Percentiles rank a stretch among this genome's conserved stretches.
Evolutionary conservation across 2,888 invertebrate species (phyloP).

Genomic region (Allophyes oxyacanthae): DNA sequence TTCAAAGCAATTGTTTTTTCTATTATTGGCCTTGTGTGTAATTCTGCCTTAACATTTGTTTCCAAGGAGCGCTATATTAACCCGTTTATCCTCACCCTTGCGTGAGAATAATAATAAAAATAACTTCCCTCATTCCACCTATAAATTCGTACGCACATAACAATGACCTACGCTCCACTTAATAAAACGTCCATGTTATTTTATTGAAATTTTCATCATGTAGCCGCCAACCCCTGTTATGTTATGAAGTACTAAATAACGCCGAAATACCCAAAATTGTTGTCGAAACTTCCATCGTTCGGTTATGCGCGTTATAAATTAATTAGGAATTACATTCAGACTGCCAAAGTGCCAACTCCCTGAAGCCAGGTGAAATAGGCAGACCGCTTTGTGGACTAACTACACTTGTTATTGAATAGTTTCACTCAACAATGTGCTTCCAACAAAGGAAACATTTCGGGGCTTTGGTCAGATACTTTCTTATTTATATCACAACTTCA

Average conservation of each 20-base stretch:
- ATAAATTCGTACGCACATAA: constrained; percentile 33
- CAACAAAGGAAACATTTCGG: constrained; percentile 61
- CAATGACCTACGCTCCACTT: constrained; percentile 33
- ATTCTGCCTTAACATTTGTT: too few species aligned
- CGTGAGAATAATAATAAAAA: constrained; percentile 47
- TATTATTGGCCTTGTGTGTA: too few species aligned
- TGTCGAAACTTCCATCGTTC: constrained; percentile 56
- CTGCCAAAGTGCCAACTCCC: constrained; percentile 49
- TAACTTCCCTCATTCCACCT: constrained; percentile 29
- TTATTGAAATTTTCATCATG: constrained; percentile 41
- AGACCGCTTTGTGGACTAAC: constrained; percentile 53
- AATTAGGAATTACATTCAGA: constrained; percentile 69
- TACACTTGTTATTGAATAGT: constrained; percentile 73
- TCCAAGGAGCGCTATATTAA: too few species aligned
- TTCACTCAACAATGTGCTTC: constrained; percentile 66
- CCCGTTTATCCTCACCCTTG: constrained; percentile 17
- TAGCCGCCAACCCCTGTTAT: constrained; percentile 29
- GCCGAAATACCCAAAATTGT: constrained; percentile 54
- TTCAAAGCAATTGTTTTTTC: background rate
- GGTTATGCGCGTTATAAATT: constrained; percentile 68
- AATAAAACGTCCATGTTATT: constrained; percentile 37
- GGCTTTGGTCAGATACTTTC: constrained; percentile 52
- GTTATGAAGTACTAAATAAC: constrained; percentile 51
- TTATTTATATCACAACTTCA: constrained; percentile 53
- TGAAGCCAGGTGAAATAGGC: constrained; percentile 51